These are phyloP conservation scores for Gallinago nigripennis DNA, from an alignment of 2,797 vertebrate genomes.

Conservation along the genomic window DNA sequence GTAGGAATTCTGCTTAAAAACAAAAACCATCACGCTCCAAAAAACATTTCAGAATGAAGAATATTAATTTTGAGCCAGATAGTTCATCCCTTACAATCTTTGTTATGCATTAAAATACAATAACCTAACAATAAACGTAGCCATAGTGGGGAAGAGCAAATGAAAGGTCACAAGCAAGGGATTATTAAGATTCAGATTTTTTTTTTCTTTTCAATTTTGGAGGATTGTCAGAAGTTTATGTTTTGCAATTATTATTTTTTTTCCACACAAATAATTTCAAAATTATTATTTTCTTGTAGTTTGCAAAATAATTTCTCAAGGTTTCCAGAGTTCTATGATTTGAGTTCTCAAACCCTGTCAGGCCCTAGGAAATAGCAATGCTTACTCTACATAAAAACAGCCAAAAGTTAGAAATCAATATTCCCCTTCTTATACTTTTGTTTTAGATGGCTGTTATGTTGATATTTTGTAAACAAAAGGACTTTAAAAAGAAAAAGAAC, in stretches of 20 bases:
- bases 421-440: neutral
- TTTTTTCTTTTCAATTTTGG: neutral
- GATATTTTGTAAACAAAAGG: neutral
- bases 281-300: neutral
- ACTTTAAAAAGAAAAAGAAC: neutral
- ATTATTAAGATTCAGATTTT: neutral
- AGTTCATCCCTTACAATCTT: neutral
- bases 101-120: neutral
- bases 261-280: neutral
- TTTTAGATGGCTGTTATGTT: neutral
- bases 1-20: neutral
- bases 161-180: neutral
- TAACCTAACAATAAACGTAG: neutral
- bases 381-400: neutral
- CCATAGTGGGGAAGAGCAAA: neutral
- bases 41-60: neutral
- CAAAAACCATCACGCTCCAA: accelerated
- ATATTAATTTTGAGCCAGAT: neutral
- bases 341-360: neutral
- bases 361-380: neutral
- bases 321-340: neutral
- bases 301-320: neutral
- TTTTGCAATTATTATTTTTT: neutral
- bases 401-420: neutral
- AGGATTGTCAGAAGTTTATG: neutral